Conservation (phyloP, 2,797 vertebrate genomes). For the Cryptoblepharus egeriae region DNA sequence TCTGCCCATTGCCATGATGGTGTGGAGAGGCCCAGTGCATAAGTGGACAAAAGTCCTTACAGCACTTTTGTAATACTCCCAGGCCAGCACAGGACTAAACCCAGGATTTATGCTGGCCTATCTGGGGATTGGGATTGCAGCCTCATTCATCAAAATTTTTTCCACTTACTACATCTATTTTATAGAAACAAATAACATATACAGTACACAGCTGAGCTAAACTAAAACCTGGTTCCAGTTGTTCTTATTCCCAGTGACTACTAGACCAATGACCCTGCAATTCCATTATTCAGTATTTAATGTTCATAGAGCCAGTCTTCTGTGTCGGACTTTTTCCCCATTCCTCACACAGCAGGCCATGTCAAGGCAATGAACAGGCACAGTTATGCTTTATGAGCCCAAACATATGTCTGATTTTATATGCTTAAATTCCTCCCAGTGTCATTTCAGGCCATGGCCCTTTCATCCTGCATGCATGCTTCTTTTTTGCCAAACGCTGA, state of each 20-base stretch:
- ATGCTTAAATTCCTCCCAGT: constrained; percentile 5
- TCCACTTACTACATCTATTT: neutral
- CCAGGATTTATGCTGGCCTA: too few species aligned
- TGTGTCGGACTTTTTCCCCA: neutral
- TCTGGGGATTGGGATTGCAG: too few species aligned
- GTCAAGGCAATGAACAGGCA: neutral
- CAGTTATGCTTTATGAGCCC: accelerated
- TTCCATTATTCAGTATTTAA: neutral
- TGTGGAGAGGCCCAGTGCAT: too few species aligned
- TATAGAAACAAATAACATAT: neutral
- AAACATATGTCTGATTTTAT: constrained; percentile 3
- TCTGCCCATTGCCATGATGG: too few species aligned
- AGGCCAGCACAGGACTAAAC: too few species aligned
- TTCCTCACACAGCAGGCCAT: neutral
- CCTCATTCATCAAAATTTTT: too few species aligned
- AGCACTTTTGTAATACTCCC: too few species aligned
- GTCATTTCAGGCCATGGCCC: neutral
- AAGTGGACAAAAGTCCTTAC: too few species aligned
- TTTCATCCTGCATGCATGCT: neutral
- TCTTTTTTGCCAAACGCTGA: neutral
- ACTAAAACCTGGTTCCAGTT: neutral
- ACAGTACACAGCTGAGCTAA: neutral
- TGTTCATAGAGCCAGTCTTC: neutral
- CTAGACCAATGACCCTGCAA: neutral
- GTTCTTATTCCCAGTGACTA: neutral